Evolutionary conservation across 2,113 vertebrate genomes (phyloP), one percentile per base, ranked within the genome.

Genomic region (Solenodon paradoxus): DNA sequence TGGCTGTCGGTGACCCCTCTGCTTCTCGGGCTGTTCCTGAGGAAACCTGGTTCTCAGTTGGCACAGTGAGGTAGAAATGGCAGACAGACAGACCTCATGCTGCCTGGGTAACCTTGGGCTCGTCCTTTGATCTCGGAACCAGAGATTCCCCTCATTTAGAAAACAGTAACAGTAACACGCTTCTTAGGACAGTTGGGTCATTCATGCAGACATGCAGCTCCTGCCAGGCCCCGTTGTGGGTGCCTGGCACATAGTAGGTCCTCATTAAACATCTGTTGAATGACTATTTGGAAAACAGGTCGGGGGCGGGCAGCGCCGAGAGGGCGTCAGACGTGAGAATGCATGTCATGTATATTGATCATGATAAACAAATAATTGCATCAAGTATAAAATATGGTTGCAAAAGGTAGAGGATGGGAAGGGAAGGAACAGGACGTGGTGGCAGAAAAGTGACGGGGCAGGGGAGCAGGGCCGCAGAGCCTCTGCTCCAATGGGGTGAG

Each of bases 61-160:
- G 55, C 35, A 2, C 26, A 26, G 26, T 7, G 5, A 1, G 30
- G 28, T 0, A 0, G 42, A 61, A 53, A 12, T 22, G 16, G n/a
- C 45, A 32, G 45, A 51, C 22, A 61, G 42, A 30, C 26, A 51
- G 47, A 45, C 66, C 83, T 42, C 47, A 1, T 30, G 35, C 32
- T 71, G 2, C 78, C 35, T 5, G 45, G 35, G 61, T 42, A 7
- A 26, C 38, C 51, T 26, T 1, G 15, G 40, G 35, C n/a, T 40
- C 16, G 40, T 28, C 71, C 2, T 42, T n/a, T 9, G 49, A 6
- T 49, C 53, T 24, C 53, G 26, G 53, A 88, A 20, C 79, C 85
- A 64, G n/a, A 3, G 19, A 13, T 88, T 32, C 47, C 45, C 47
- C 45, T 47, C 8, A 35, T 16, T 12, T 47, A 53, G 38, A 63